Base-by-base conservation (phyloP, 2,113 vertebrate species). In the Sarotherodon lohbergeri region DNA sequence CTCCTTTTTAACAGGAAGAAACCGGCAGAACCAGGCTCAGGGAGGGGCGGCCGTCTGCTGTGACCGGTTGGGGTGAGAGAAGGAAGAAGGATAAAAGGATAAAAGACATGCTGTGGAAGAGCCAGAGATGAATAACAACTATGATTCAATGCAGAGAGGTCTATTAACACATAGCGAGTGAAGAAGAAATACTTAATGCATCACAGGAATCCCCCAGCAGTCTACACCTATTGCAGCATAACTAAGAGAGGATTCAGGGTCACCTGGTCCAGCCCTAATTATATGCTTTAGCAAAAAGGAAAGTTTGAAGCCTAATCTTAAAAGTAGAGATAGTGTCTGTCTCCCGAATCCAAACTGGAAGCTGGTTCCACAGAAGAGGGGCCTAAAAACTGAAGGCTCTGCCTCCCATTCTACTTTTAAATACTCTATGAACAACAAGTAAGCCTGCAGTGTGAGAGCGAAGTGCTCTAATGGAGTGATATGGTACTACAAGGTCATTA, bases 71-170 rank as follows among this genome's bases (percentile, higher is more conserved):
- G 10, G 54, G 10, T 55, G n/a, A 55, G 5, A 24, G 54, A 55
- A 22, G 32, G 32, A 34, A 34, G 32, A 34, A 34, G 10, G 10
- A 24, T 24, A 3, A 24, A 10, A 55, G 10, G n/a, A 55, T 12
- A 55, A 55, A 52, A 22, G 52, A 55, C 52, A 55, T 22, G 52
- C 52, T 11, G 52, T 55, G 52, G 1, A 55, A 55, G 52, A 55
- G 10, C 0, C 54, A 55, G 54, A 55, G n/a, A 0, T 12, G 22
- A 55, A 55, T 55, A 55, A 55, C 16, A 9, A 1, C 0, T 3
- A 19, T 4, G 16, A 17, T 48, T 54, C 19, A 50, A 50, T 50
- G 48, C 16, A 50, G 16, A 43, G 11, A 43, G 5, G 41, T 43
- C 41, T 5, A 0, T 43, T 12, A 43, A 13, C 12, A 43, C 5